Percentiles rank a stretch among this genome's conserved stretches.
Conservation (phyloP, 2,888 invertebrate species). For the Chrysomela aeneicollis region DNA sequence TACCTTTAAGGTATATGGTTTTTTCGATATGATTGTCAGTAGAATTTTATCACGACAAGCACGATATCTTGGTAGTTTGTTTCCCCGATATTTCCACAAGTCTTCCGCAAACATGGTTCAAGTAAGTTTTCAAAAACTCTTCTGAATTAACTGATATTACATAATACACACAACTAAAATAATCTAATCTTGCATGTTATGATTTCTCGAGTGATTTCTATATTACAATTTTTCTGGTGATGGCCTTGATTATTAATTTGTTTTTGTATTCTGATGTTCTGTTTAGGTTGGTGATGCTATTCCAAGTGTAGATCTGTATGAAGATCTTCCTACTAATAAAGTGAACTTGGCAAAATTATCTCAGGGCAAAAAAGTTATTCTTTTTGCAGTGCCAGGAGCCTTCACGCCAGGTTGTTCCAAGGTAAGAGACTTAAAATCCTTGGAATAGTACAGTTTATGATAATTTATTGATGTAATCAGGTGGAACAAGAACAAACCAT, state of each 20-base stretch:
- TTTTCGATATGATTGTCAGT: conserved; percentile 18
- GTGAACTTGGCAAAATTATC: conserved; percentile 78
- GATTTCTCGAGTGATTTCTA: no score
- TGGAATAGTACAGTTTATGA: conserved; percentile 10
- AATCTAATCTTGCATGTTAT: no score
- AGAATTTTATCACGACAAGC: conserved; percentile 1
- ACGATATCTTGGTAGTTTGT: conserved; percentile 10
- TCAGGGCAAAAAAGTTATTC: conserved; percentile 80
- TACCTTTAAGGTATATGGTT: no score
- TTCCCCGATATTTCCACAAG: conserved; percentile 25
- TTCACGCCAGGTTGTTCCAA: conserved; percentile 94
- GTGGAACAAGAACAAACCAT: no score
- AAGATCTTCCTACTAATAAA: conserved; percentile 86
- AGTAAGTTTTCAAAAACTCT: conserved; percentile 17
- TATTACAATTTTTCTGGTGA: no score
- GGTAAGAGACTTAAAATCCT: conserved; percentile 60
- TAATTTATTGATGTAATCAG: conserved; percentile 12
- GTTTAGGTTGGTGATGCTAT: conserved; percentile 85
- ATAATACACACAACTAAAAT: conserved; percentile 14
- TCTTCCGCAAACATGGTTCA: conserved; percentile 32
- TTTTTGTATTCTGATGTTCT: conserved; percentile 38
- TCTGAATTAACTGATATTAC: conserved; percentile 1
- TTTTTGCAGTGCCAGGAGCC: conserved; percentile 94
- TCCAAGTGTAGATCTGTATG: conserved; percentile 81
- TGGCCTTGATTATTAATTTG: conserved; percentile 13